A percentile compares a stretch with the other conserved stretches of the same genome.
phyloP scores from a whole-genome alignment of 1,140 invertebrate genomes.

The Eupristina koningsbergeri region DNA sequence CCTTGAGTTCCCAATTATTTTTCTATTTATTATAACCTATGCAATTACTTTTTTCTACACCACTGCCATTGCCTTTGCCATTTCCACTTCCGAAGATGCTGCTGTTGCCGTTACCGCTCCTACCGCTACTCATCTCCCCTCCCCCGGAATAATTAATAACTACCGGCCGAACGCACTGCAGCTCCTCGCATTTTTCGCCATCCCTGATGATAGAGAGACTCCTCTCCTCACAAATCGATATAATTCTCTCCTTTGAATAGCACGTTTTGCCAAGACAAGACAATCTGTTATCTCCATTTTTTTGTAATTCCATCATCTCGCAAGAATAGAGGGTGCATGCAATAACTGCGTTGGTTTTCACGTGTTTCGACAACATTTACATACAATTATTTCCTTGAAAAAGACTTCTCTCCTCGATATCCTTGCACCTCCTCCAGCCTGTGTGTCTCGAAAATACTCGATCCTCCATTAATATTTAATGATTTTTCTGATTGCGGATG shows the following conservation, averaged over 20 bases:
- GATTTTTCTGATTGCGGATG: too few species aligned
- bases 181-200: background rate
- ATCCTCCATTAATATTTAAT: too few species aligned
- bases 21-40: constrained; percentile 50
- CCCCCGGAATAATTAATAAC: constrained; percentile 38
- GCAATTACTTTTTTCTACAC: constrained; percentile 42
- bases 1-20: constrained; percentile 47
- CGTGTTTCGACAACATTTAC: constrained; percentile 8
- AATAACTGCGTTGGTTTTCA: background rate
- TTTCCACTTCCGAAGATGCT: background rate
- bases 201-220: constrained; percentile 32
- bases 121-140: too few species aligned
- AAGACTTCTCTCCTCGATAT: background rate
- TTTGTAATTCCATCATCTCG: background rate
- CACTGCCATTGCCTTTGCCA: background rate
- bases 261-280: background rate
- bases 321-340: background rate
- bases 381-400: constrained; percentile 3
- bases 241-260: constrained; percentile 34
- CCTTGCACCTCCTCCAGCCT: background rate
- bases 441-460: too few species aligned
- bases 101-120: too few species aligned
- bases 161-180: background rate
- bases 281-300: constrained; percentile 23
- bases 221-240: constrained; percentile 20